phyloP scores from a whole-genome alignment of 2,888 invertebrate species.

The Drosophila pseudotakahashii region DNA sequence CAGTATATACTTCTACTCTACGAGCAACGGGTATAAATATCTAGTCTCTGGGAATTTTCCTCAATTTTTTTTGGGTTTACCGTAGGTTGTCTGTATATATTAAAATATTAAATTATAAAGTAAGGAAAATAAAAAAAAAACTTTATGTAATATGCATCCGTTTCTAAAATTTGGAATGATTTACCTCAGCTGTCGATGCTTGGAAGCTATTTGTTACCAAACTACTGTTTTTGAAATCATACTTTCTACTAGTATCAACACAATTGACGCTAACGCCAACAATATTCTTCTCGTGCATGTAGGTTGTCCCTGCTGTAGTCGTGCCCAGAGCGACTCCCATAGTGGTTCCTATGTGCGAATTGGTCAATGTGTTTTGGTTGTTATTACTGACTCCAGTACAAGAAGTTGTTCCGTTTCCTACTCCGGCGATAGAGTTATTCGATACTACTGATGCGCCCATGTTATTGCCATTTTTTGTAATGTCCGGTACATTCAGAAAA shows the following conservation, averaged over 20 bases:
- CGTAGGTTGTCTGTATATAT: too few species aligned
- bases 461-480: conserved; percentile 40
- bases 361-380: conserved; percentile 16
- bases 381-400: conserved; percentile 30
- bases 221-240: conserved; percentile 77
- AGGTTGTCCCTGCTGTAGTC: conserved; percentile 43
- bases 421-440: conserved; percentile 12
- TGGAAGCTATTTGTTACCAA: conserved; percentile 72
- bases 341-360: conserved; percentile 29
- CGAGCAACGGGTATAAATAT: too few species aligned
- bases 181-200: conserved; percentile 75
- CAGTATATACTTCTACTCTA: too few species aligned
- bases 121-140: not conserved
- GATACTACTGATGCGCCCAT: conserved; percentile 22
- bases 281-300: conserved; percentile 61
- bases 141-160: not conserved
- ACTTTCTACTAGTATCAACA: conserved; percentile 74
- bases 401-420: conserved; percentile 32
- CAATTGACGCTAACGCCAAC: conserved; percentile 55
- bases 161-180: conserved; percentile 4
- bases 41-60: too few species aligned
- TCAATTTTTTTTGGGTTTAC: too few species aligned
- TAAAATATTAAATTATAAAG: not conserved
- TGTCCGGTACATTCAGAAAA: conserved; percentile 49
- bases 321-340: conserved; percentile 49